Percentiles rank a stretch among this genome's conserved stretches.
Evolutionary conservation across 1,140 invertebrate genomes (phyloP).

Genomic region (Bombus vancouverensis): DNA sequence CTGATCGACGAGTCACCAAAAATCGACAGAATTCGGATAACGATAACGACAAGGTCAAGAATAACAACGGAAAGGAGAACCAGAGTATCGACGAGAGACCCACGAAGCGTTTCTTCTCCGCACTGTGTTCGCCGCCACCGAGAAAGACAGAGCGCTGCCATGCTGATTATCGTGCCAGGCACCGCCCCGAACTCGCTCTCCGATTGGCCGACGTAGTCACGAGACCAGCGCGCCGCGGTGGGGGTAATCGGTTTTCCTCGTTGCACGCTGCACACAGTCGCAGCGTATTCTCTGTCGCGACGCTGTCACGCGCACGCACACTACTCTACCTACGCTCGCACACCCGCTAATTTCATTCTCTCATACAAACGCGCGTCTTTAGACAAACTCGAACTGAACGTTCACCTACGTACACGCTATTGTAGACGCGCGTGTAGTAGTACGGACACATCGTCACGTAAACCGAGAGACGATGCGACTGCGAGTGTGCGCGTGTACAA

Average conservation of each 20-base stretch:
- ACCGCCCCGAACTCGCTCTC: constrained; percentile 74
- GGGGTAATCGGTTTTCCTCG: constrained; percentile 56
- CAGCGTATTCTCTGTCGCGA: background rate
- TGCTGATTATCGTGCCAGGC: constrained; percentile 75
- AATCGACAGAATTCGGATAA: background rate
- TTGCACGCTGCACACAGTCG: constrained; percentile 1
- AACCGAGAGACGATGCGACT: background rate
- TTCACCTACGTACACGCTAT: background rate
- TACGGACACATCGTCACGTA: background rate
- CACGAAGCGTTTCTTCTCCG: constrained; percentile 65
- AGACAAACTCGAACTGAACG: background rate
- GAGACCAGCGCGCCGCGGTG: constrained; percentile 31
- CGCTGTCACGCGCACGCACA: constrained; percentile 14
- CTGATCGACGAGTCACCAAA: constrained; percentile 5
- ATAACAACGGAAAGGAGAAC: constrained; percentile 45
- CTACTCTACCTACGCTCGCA: background rate
- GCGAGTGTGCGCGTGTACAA: constrained; percentile 19
- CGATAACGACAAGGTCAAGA: constrained; percentile 36
- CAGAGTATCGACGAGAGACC: constrained; percentile 58
- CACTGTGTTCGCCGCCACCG: constrained; percentile 66
- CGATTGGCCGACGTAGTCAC: constrained; percentile 71
- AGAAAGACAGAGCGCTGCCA: constrained; percentile 72
- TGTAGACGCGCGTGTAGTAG: background rate
- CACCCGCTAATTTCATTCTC: background rate
- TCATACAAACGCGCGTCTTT: background rate